Evolutionary conservation across 2,888 invertebrate genomes (phyloP).

Genomic region (Ectemnius continuus): DNA sequence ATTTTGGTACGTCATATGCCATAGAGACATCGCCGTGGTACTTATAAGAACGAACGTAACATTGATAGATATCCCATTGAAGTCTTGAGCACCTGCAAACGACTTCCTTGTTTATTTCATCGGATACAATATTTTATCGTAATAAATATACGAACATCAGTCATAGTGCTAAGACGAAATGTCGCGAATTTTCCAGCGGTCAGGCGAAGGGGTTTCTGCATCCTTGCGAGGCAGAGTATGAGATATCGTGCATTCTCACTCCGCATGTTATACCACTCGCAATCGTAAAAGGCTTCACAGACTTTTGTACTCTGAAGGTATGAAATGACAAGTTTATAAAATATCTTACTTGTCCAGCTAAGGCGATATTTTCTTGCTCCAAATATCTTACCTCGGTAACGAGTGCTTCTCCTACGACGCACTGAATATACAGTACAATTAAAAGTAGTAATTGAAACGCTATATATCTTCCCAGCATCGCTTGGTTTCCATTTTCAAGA

Average conservation of each 20-base stretch:
- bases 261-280: constrained; percentile 78
- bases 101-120: not conserved
- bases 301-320: constrained; percentile 78
- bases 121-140: not conserved
- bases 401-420: constrained; percentile 65
- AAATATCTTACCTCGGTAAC: constrained; percentile 41
- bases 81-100: constrained; percentile 60
- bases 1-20: no score
- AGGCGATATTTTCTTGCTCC: not conserved
- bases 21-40: no score
- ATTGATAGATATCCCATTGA: constrained; percentile 64
- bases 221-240: constrained; percentile 79
- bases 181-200: constrained; percentile 81
- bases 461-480: constrained; percentile 60
- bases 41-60: constrained; percentile 49
- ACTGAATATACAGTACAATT: constrained; percentile 65
- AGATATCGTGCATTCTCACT: constrained; percentile 76
- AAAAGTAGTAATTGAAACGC: constrained; percentile 64
- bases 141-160: constrained; percentile 76
- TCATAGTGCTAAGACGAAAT: constrained; percentile 80
- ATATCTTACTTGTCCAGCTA: not conserved
- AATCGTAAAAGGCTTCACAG: constrained; percentile 79
- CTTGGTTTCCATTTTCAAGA: constrained; percentile 56
- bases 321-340: no score
- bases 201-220: constrained; percentile 79